Conservation (phyloP, 2,888 invertebrate species). For the Drosophila mimica region DNA sequence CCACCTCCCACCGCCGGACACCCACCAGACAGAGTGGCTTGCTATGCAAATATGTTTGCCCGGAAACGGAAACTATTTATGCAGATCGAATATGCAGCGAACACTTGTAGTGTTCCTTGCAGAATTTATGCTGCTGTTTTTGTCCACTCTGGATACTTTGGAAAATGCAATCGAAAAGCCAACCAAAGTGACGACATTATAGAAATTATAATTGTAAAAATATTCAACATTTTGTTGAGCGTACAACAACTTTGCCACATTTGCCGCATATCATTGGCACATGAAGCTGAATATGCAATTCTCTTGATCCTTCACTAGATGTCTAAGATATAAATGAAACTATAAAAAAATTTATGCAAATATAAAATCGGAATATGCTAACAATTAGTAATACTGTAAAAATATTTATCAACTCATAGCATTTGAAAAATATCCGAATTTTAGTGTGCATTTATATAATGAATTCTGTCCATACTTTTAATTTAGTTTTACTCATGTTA, state of each 20-base stretch:
- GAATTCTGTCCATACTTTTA: neutral
- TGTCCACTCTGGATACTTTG: slow-evolving; percentile 40
- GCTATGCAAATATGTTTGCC: slow-evolving; percentile 63
- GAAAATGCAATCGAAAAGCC: slow-evolving; percentile 44
- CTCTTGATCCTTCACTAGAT: slow-evolving; percentile 1
- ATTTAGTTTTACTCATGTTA: neutral
- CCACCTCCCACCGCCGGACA: slow-evolving; percentile 1
- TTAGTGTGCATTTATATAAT: neutral
- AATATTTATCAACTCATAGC: neutral
- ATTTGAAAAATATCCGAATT: neutral
- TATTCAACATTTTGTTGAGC: slow-evolving; percentile 51
- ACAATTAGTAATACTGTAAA: neutral
- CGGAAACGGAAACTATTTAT: slow-evolving; percentile 71
- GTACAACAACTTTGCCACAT: slow-evolving; percentile 59
- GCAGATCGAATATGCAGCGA: slow-evolving; percentile 77
- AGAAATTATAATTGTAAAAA: slow-evolving; percentile 72
- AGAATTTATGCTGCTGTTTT: slow-evolving; percentile 60
- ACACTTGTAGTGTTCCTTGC: slow-evolving; percentile 44
- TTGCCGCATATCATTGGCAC: slow-evolving; percentile 40
- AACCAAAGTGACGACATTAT: slow-evolving; percentile 47
- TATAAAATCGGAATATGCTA: neutral
- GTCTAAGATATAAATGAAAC: slow-evolving; percentile 13
- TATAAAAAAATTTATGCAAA: neutral
- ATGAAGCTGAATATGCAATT: slow-evolving; percentile 48
- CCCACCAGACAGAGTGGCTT: slow-evolving; percentile 19